These are phyloP conservation scores for Ophion ventricosus DNA, from an alignment of 2,888 invertebrate species.

Conservation along the genomic window DNA sequence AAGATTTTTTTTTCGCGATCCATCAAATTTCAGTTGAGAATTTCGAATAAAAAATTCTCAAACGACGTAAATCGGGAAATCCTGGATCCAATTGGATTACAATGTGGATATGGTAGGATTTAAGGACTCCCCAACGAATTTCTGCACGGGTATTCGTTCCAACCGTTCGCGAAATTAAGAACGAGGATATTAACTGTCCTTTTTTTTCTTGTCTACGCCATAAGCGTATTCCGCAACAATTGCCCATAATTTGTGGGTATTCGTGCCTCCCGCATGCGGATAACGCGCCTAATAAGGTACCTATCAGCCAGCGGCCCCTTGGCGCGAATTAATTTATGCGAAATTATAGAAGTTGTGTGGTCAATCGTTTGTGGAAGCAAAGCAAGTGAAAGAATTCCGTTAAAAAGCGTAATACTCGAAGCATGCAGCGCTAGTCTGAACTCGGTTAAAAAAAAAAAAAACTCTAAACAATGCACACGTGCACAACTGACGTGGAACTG, in stretches of 20 bases:
- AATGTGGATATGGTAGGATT: too few relatives aligned
- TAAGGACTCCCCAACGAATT: too few relatives aligned
- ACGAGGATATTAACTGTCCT: not conserved
- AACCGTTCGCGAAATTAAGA: not conserved
- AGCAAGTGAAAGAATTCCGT: not conserved
- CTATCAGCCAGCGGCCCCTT: not conserved
- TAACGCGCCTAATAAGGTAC: not conserved
- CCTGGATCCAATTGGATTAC: too few relatives aligned
- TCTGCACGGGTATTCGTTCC: too few relatives aligned
- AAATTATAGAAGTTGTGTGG: not conserved
- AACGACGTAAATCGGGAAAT: too few relatives aligned
- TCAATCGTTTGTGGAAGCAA: not conserved
- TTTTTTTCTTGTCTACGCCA: not conserved
- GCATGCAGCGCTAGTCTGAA: not conserved
- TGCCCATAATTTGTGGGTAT: not conserved
- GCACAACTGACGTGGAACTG: constrained; percentile 44
- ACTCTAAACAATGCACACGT: constrained; percentile 33
- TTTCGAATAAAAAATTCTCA: too few relatives aligned
- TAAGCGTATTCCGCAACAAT: not conserved
- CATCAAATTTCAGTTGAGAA: too few relatives aligned
- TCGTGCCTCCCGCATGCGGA: not conserved
- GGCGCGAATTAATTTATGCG: not conserved
- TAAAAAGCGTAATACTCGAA: not conserved
- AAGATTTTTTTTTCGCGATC: too few relatives aligned
- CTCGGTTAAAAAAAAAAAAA: constrained; percentile 11